These are phyloP conservation scores for Syngnathus floridae DNA, from an alignment of 2,113 vertebrate genomes.

Conservation along the genomic window DNA sequence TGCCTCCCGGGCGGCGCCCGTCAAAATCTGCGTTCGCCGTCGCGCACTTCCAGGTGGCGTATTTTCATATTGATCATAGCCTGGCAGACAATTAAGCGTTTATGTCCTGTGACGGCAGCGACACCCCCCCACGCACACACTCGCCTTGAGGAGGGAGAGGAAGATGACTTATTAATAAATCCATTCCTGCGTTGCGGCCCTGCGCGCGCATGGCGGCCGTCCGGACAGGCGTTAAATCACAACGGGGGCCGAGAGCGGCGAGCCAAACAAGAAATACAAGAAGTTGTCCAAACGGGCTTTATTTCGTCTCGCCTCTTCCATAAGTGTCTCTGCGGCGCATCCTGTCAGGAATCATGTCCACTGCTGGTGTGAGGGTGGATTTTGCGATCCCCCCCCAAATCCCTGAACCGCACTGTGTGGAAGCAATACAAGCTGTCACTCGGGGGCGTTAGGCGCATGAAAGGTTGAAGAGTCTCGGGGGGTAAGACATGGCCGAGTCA, in stretches of 20 bases:
- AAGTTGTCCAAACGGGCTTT: slow-evolving; percentile 10
- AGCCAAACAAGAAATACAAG: neutral
- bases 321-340: slow-evolving; percentile 7
- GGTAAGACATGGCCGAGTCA: slow-evolving; percentile 14
- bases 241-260: neutral
- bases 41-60: slow-evolving; percentile 5
- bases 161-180: slow-evolving; percentile 10
- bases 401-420: slow-evolving; percentile 19
- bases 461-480: slow-evolving; percentile 22
- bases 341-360: slow-evolving; percentile 26
- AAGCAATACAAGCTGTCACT: slow-evolving; percentile 33
- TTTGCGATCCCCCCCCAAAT: slow-evolving; percentile 26
- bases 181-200: neutral
- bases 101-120: slow-evolving; percentile 8
- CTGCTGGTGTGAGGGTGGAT: slow-evolving; percentile 41
- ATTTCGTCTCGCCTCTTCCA: slow-evolving; percentile 10
- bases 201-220: neutral
- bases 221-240: slow-evolving; percentile 3
- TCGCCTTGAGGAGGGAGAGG: slow-evolving; percentile 2
- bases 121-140: neutral
- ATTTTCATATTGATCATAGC: slow-evolving; percentile 8
- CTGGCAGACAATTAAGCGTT: slow-evolving; percentile 3
- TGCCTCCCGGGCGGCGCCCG: neutral
- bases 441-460: slow-evolving; percentile 17
- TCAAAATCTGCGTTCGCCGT: neutral